Evolutionary conservation across 2,888 invertebrate species (phyloP).

Genomic region (Andrena flavipes): DNA sequence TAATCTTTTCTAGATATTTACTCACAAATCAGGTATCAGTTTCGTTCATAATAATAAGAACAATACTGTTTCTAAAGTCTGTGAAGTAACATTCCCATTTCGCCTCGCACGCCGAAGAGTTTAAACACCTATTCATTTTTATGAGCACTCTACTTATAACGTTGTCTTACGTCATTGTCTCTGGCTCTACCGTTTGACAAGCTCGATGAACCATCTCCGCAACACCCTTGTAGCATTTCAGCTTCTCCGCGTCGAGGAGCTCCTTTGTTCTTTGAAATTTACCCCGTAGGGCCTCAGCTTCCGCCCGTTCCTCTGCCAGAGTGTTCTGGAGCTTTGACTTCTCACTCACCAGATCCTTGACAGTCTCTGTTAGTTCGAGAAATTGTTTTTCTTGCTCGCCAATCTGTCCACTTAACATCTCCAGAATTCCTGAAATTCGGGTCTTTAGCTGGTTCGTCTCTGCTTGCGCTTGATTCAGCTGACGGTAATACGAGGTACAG

Average conservation of each 20-base stretch:
- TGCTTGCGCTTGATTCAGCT: constrained; percentile 63
- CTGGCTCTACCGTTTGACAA: constrained; percentile 34
- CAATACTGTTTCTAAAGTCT: too few relatives aligned
- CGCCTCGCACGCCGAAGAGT: neutral
- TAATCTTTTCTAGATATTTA: neutral
- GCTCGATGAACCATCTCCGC: constrained; percentile 11
- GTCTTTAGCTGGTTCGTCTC: constrained; percentile 64
- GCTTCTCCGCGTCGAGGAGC: constrained; percentile 28
- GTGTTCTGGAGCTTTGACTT: constrained; percentile 73
- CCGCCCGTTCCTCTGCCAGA: constrained; percentile 67
- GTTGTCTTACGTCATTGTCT: constrained; percentile 28
- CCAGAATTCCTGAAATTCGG: constrained; percentile 71
- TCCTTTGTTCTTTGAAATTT: constrained; percentile 35
- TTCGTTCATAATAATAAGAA: too few relatives aligned
- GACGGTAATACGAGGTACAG: constrained; percentile 12
- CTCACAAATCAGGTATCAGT: neutral
- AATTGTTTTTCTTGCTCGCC: constrained; percentile 74
- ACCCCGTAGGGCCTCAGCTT: constrained; percentile 44
- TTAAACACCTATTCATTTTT: neutral
- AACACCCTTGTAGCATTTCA: neutral
- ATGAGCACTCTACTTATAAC: neutral
- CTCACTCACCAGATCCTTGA: constrained; percentile 71
- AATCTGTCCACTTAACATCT: constrained; percentile 71
- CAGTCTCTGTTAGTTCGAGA: constrained; percentile 71
- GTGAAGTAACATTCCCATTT: neutral